Evolutionary conservation across 2,797 vertebrate species (phyloP), one percentile per base, ranked within the genome.

Genomic region (Hyperoplus lanceolatus): DNA sequence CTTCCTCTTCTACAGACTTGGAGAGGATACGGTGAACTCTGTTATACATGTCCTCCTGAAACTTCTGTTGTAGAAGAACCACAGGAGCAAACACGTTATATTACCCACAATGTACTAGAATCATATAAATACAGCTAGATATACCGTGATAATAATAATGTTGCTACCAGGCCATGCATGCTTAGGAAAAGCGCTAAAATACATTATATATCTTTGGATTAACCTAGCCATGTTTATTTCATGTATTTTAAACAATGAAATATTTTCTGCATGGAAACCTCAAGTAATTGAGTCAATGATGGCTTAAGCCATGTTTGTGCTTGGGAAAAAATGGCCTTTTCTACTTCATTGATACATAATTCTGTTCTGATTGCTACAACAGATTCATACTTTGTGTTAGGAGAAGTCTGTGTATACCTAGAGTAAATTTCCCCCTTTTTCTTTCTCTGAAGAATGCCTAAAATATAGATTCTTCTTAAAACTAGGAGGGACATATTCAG

Each of bases 31-130:
- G 86, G 64, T 91, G 77, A 63, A 92, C 81, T 65, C 61, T 73
- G 75, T 75, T 58, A 78, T 91, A 86, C 41, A 93, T 65, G 45
- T 94, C 92, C 73, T 92, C 91, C 83, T 92, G 36, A 16, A 42
- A 76, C 46, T 79, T 84, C 89, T 89, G 81, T 78, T 53, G 53
- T 7, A 68, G 14, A 58, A 5, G 29, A 82, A 60, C 3, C 54
- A 67, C 18, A 81, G 6, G 12, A 63, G 4, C 5, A 57, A 63
- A 10, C 6, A 0, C 9, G 56, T 57, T 56, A 50, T 2, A 63
- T 62, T 36, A 56, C 6, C 12, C 56, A 12, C 16, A 0, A 46
- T 38, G 21, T 8, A 13, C 62, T 10, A 38, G 1, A 55, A 55
- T n/a, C 10, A 45, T 3, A 49, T 9, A 18, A 38, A 73, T 11